Evolutionary conservation across 2,888 invertebrate species (phyloP).

Genomic region (Agonopterix arenella): DNA sequence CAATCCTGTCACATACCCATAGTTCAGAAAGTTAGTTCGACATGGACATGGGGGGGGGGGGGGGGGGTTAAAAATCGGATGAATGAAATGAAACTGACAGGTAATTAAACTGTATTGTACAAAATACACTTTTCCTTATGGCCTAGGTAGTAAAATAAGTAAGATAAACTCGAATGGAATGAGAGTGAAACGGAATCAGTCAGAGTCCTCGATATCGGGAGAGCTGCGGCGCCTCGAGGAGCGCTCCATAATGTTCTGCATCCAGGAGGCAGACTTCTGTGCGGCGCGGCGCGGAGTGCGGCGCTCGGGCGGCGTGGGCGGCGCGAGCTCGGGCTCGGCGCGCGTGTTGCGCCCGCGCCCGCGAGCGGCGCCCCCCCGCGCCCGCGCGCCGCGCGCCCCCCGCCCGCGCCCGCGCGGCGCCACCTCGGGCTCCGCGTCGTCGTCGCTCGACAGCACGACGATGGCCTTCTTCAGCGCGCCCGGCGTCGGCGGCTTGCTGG

Average conservation of each 20-base stretch:
- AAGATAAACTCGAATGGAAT: neutral
- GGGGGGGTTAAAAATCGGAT: no score
- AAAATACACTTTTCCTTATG: no score
- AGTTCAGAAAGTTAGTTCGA: no score
- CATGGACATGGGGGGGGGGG: no score
- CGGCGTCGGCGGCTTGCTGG: constrained; percentile 25
- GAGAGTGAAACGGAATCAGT: constrained; percentile 23
- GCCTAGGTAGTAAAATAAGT: no score
- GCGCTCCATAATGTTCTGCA: constrained; percentile 33
- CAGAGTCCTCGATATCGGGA: constrained; percentile 57
- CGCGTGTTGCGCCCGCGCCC: constrained; percentile 23
- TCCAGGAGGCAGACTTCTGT: constrained; percentile 47
- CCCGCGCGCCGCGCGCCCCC: constrained; percentile 11
- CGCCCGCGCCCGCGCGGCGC: constrained; percentile 29
- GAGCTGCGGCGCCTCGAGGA: constrained; percentile 37
- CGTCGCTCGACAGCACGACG: constrained; percentile 52
- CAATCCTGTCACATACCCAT: no score
- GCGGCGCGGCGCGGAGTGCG: constrained; percentile 59
- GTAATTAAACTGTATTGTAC: no score
- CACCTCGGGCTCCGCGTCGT: constrained; percentile 26
- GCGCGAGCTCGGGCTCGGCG: constrained; percentile 16
- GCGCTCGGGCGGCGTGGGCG: constrained; percentile 33
- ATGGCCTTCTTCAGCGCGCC: constrained; percentile 30
- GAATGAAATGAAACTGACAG: no score
- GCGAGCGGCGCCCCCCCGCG: constrained; percentile 24